Base-by-base conservation (phyloP, 2,888 invertebrate species). In the Adelphocoris suturalis region DNA sequence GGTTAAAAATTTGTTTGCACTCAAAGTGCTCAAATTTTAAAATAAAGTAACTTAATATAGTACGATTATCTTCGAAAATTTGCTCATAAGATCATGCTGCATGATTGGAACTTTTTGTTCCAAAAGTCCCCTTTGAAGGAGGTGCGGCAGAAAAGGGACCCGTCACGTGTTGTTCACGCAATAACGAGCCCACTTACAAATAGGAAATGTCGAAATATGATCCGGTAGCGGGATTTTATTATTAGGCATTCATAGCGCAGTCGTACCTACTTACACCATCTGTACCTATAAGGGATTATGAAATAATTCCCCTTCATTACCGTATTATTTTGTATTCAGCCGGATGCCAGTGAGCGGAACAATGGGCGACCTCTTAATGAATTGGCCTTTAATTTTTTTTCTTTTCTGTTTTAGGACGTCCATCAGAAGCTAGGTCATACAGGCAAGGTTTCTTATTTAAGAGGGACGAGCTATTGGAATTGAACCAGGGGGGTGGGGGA, bases 281-380 rank as follows among this genome's bases (percentile, higher is more conserved):
- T 46, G 78, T 19, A 78, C 19, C 16, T n/a, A 14, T 28, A 27
- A 27, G 28, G 37, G 28, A 47, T 78, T 37, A 46, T 78, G 78
- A 78, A 78, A 78, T 61, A 61, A 46, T 28, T 37, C 13, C 85
- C 16, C 28, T 61, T 19, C 48, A 19, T n/a, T 47, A 19, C 28
- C 23, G 16, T 19, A n/a, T 19, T 48, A 13, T n/a, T 16, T 46
- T 81, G 3, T 19, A 76, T 16, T 52, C 52, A 52, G 13, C 48
- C 23, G 55, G 23, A 81, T 16, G 81, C 52, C 48, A 84, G 23
- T 46, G 46, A 28, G 23, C 5, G 57, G 16, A 55, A 85, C 85
- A 85, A 85, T 85, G 19, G 61, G n/a, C 85, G 85, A 85, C 85
- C 85, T 61, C 61, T 85, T 85, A 85, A 85, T 85, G 85, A 85